Evolutionary conservation across 2,797 vertebrate species (phyloP).

Genomic region (Poeciliopsis infans): DNA sequence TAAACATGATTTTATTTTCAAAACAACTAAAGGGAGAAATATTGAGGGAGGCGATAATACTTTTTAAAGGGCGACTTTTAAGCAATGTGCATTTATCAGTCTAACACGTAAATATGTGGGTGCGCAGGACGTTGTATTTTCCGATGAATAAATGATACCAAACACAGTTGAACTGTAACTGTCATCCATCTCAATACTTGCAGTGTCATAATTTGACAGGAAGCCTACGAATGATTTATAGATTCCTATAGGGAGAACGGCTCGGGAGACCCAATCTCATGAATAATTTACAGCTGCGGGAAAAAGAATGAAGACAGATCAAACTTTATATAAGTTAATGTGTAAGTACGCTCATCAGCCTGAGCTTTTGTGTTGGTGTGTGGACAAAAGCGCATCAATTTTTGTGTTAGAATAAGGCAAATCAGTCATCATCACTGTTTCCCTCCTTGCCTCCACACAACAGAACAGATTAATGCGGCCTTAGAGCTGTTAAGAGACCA

Average conservation of each 20-base stretch:
- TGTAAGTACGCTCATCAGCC: constrained; percentile 36
- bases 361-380: constrained; percentile 9
- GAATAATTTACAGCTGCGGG: constrained; percentile 47
- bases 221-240: constrained; percentile 41
- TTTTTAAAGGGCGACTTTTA: background rate
- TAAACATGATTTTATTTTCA: background rate
- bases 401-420: constrained; percentile 58
- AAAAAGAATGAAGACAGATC: constrained; percentile 35
- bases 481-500: constrained; percentile 74
- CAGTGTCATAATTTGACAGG: constrained; percentile 38
- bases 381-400: constrained; percentile 41
- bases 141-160: constrained; percentile 34
- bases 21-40: background rate
- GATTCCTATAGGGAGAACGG: constrained; percentile 37
- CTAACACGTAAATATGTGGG: background rate
- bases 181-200: constrained; percentile 54
- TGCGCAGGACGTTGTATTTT: constrained; percentile 21
- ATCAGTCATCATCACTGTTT: constrained; percentile 60
- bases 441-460: constrained; percentile 31
- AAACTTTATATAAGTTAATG: constrained; percentile 50
- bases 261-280: constrained; percentile 43
- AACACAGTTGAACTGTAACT: constrained; percentile 48
- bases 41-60: background rate
- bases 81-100: constrained; percentile 10
- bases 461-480: constrained; percentile 63